These are phyloP conservation scores for Microcaecilia unicolor DNA, from an alignment of 2,797 vertebrate species.

Conservation along the genomic window DNA sequence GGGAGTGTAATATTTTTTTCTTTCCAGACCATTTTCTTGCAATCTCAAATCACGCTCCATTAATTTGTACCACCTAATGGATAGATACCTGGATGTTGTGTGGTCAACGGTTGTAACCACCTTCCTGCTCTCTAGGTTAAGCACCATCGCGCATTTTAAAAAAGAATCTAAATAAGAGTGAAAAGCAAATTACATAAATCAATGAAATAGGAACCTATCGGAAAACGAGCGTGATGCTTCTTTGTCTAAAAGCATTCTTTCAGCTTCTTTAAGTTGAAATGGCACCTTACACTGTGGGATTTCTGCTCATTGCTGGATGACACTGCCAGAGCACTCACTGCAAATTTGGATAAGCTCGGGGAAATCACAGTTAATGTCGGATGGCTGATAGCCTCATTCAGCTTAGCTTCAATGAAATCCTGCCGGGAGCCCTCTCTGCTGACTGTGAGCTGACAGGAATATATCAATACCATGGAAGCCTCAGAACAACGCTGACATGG, in stretches of 20 bases:
- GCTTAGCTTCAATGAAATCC: neutral
- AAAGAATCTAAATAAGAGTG: too few species aligned
- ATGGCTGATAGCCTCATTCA: neutral
- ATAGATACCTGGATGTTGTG: too few species aligned
- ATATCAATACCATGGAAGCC: neutral
- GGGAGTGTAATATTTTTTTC: too few species aligned
- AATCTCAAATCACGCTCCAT: too few species aligned
- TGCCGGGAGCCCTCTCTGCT: neutral
- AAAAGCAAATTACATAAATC: neutral
- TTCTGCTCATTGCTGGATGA: too few species aligned
- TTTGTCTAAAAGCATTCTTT: neutral
- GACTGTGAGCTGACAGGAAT: neutral
- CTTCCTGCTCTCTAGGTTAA: too few species aligned
- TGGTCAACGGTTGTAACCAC: too few species aligned
- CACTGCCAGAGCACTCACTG: neutral
- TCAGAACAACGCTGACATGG: neutral
- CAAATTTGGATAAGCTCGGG: neutral
- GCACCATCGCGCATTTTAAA: too few species aligned
- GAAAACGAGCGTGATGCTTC: neutral
- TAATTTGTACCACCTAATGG: too few species aligned
- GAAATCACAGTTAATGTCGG: neutral
- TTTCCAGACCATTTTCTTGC: too few species aligned
- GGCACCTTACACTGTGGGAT: too few species aligned
- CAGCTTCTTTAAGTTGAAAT: too few species aligned
- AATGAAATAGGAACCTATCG: neutral